Evolutionary conservation across 2,888 invertebrate genomes (phyloP), one percentile per base, ranked within the genome.

Genomic region (Bhutanitis thaidina): DNA sequence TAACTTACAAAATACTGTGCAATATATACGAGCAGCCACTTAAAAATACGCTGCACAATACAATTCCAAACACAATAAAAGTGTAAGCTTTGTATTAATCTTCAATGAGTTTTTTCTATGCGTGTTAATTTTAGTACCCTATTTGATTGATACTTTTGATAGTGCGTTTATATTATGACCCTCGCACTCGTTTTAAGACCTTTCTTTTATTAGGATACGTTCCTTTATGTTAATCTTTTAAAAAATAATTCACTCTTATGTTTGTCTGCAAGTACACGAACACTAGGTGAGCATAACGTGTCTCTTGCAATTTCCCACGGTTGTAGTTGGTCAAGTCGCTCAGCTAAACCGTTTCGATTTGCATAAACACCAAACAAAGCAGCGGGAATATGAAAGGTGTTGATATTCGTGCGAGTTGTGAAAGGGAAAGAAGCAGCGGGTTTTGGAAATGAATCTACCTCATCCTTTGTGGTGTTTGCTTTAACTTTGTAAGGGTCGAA

Each of bases 1-100:
- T 78, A 69, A 65, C 79, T 85, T 85, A 81, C 85, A 79, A 84
- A 81, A 85, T 73, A 70, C 80, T 62, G 75, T 75, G 80, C 78
- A 77, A 81, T 70, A 69, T 64, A 67, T 68, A 67, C 71, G 64
- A 64, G 64, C 63, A 65, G 62, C 60, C 68, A 64, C 57, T 58
- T 48, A 48, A 49, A 50, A 46, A 38, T 41, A 50, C 44, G 16
- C 46, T 25, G 10, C 1, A 13, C 12, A 32, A 30, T 30, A 30
- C 10, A 30, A 20, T 20, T 4, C 20, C 2, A 20, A 20, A 20
- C 20, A 20, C 20, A 20, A 20, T 20, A 20, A 20, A 20, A 20
- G 5, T 20, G 20, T 20, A 4, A 4, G 20, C 20, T 20, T 20
- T 20, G 20, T n/a, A n/a, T n/a, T n/a, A n/a, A n/a, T n/a, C n/a